A percentile compares a stretch with the other conserved stretches of the same genome.
These are phyloP conservation scores for Andrena bucephala DNA, from an alignment of 2,888 invertebrate species.

Conservation along the genomic window DNA sequence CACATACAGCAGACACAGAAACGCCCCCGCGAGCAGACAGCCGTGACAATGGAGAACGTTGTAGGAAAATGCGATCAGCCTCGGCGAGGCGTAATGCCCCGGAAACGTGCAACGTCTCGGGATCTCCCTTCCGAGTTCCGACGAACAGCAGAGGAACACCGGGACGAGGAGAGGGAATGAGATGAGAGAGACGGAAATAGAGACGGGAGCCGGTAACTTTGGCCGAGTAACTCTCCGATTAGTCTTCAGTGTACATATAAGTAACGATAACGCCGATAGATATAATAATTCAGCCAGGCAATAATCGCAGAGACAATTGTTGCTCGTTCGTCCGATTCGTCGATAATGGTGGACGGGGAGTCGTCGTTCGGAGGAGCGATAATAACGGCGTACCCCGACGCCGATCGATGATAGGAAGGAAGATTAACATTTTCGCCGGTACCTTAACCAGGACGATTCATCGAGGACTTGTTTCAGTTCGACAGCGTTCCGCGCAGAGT, in stretches of 20 bases:
- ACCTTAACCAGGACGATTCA: conserved; percentile 31
- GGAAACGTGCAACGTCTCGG: conserved; percentile 48
- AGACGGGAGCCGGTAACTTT: neutral
- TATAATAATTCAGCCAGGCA: conserved; percentile 50
- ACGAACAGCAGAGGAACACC: conserved; percentile 8
- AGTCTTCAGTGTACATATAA: conserved; percentile 52
- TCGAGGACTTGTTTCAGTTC: conserved; percentile 39
- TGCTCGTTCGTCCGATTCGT: conserved; percentile 63
- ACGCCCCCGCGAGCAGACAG: neutral
- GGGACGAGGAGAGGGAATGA: neutral
- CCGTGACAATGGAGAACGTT: conserved; percentile 54
- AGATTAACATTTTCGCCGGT: conserved; percentile 52
- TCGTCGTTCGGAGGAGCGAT: conserved; percentile 57
- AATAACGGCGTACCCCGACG: conserved; percentile 49
- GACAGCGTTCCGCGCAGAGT: conserved; percentile 9
- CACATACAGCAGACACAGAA: conserved; percentile 8
- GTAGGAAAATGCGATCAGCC: conserved; percentile 68
- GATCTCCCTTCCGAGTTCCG: conserved; percentile 48
- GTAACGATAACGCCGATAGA: conserved; percentile 54
- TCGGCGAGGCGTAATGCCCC: conserved; percentile 69
- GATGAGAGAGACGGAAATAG: conserved; percentile 2
- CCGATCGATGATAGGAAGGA: conserved; percentile 52
- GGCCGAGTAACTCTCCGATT: conserved; percentile 42
- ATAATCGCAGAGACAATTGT: conserved; percentile 59
- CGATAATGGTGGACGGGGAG: conserved; percentile 55